Conservation (phyloP, 2,888 invertebrate species). For the Branchipolynoe longqiensis region DNA sequence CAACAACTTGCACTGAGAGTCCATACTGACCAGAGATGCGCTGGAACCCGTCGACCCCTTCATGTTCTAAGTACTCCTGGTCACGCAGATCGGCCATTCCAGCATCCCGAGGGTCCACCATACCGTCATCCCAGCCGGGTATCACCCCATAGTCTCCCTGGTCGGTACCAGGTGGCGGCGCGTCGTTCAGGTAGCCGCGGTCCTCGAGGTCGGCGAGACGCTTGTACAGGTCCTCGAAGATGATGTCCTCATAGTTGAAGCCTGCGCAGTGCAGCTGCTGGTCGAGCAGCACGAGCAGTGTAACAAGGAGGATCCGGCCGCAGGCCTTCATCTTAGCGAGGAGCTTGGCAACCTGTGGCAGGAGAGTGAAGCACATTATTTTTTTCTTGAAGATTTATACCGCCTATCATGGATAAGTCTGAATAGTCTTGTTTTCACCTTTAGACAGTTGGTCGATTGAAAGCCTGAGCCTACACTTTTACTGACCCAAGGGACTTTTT, state of each 20-base stretch:
- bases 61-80: slow-evolving; percentile 64
- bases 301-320: slow-evolving; percentile 38
- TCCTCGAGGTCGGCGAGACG: slow-evolving; percentile 61
- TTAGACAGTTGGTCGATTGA: too few relatives aligned
- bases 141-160: neutral
- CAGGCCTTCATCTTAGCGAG: slow-evolving; percentile 3
- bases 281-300: slow-evolving; percentile 41
- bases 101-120: slow-evolving; percentile 28
- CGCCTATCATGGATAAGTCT: too few relatives aligned
- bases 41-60: slow-evolving; percentile 58
- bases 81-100: slow-evolving; percentile 60
- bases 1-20: too few relatives aligned
- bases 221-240: slow-evolving; percentile 66
- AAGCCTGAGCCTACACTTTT: too few relatives aligned
- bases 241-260: slow-evolving; percentile 62
- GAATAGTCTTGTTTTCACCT: too few relatives aligned
- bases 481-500: too few relatives aligned
- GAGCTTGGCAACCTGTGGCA: neutral
- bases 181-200: neutral
- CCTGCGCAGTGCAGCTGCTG: slow-evolving; percentile 50
- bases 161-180: neutral
- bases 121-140: slow-evolving; percentile 2
- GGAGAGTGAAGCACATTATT: too few relatives aligned
- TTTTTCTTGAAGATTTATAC: too few relatives aligned
- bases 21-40: slow-evolving; percentile 64